Evolutionary conservation across 1,140 invertebrate genomes (phyloP).

Genomic region (Drosophila sulfurigaster): DNA sequence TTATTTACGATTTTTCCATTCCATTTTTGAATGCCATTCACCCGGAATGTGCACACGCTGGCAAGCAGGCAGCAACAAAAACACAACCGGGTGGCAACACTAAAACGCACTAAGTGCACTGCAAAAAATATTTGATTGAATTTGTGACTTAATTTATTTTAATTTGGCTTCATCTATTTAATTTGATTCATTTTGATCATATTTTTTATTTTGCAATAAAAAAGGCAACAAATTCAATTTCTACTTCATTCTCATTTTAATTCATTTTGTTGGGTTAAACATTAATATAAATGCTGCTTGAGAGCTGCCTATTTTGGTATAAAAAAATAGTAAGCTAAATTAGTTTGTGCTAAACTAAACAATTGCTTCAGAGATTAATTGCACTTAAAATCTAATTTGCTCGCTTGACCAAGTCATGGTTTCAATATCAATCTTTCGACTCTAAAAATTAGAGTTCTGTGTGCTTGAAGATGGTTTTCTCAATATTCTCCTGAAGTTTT

Average conservation of each 20-base stretch:
- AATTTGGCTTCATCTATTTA: too few species aligned
- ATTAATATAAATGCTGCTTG: slow-evolving; percentile 19
- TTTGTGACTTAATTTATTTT: too few species aligned
- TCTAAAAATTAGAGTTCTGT: slow-evolving; percentile 87
- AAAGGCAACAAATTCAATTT: too few species aligned
- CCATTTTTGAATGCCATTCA: slow-evolving; percentile 31
- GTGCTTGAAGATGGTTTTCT: slow-evolving; percentile 92
- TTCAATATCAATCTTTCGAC: slow-evolving; percentile 30
- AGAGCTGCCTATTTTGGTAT: slow-evolving; percentile 62
- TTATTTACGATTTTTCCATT: slow-evolving; percentile 57
- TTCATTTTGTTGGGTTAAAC: slow-evolving; percentile 23
- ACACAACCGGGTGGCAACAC: slow-evolving; percentile 28
- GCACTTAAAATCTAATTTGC: slow-evolving; percentile 61
- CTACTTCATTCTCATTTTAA: slow-evolving; percentile 54
- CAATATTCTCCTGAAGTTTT: slow-evolving; percentile 93
- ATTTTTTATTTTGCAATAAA: too few species aligned
- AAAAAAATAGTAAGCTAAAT: slow-evolving; percentile 49
- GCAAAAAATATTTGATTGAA: slow-evolving; percentile 3
- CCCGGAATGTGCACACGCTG: slow-evolving; percentile 30
- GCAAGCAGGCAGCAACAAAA: slow-evolving; percentile 24
- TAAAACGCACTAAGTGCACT: slow-evolving; percentile 17
- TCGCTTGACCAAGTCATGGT: slow-evolving; percentile 60
- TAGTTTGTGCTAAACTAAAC: slow-evolving; percentile 28
- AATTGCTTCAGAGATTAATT: slow-evolving; percentile 36
- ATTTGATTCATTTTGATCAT: too few species aligned